Conservation (phyloP, 2,888 invertebrate species). For the Podabrus alpinus region DNA sequence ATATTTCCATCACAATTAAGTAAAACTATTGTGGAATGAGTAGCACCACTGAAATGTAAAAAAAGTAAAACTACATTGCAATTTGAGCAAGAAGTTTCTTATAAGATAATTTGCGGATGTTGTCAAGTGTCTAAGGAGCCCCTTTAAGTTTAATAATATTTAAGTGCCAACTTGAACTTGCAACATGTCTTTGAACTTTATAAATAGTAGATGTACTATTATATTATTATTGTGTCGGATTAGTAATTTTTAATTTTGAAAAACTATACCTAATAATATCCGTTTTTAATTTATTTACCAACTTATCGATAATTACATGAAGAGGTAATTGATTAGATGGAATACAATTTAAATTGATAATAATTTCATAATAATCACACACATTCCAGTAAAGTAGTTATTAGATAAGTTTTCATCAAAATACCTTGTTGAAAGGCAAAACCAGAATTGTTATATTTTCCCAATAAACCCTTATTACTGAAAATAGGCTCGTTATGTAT, state of each 20-base stretch:
- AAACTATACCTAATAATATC: background rate
- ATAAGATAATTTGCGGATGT: conserved; percentile 1
- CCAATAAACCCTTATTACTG: too few relatives aligned
- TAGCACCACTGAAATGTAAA: conserved; percentile 73
- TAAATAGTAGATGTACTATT: background rate
- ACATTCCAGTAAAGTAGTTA: background rate
- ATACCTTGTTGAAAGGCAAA: too few relatives aligned
- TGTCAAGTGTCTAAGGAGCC: background rate
- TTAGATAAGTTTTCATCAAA: too few relatives aligned
- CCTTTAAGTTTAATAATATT: conserved; percentile 1
- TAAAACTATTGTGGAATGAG: conserved; percentile 79
- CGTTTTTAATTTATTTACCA: background rate
- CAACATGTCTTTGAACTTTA: background rate
- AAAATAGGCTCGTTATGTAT: too few relatives aligned
- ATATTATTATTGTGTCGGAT: background rate
- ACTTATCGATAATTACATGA: background rate
- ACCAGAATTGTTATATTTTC: too few relatives aligned
- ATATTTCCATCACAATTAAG: conserved; percentile 73
- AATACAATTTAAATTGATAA: background rate
- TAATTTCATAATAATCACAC: background rate
- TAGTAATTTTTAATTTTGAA: background rate
- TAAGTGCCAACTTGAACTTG: background rate
- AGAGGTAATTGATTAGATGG: background rate
- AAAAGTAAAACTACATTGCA: background rate
- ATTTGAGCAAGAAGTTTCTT: background rate